Conservation (phyloP, 2,888 invertebrate species). For the Aspidiotus rigidus region DNA sequence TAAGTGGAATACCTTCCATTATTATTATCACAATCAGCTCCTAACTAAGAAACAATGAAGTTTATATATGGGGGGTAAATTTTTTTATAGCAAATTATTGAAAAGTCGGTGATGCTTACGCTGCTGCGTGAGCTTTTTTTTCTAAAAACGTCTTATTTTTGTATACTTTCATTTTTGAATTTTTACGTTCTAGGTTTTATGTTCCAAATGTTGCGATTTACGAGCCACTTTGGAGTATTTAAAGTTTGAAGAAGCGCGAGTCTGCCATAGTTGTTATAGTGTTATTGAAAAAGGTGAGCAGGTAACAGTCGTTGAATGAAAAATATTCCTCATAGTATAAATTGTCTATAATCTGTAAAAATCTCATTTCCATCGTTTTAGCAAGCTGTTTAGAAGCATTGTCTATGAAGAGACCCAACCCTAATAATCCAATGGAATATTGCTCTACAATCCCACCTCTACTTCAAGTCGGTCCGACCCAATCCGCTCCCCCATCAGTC, state of each 20-base stretch:
- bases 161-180: no score
- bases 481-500: constrained; percentile 55
- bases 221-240: constrained; percentile 63
- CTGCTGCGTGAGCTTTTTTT: no score
- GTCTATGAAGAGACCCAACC: constrained; percentile 50
- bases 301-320: not conserved
- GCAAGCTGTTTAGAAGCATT: constrained; percentile 19
- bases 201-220: constrained; percentile 65
- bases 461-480: constrained; percentile 55
- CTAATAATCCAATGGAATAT: constrained; percentile 79
- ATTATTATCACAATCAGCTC: no score
- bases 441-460: constrained; percentile 72
- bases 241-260: constrained; percentile 63
- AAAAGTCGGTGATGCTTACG: no score
- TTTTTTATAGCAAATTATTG: no score
- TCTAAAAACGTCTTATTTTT: no score
- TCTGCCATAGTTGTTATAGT: constrained; percentile 63
- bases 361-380: not conserved
- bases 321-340: not conserved
- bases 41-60: no score
- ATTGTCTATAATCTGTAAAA: no score
- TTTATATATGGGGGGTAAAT: no score
- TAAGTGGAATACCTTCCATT: no score
- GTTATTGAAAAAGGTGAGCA: constrained; percentile 48
- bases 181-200: constrained; percentile 52